phyloP scores from a whole-genome alignment of 1,140 invertebrate species.

The Dermatophagoides farinae region DNA sequence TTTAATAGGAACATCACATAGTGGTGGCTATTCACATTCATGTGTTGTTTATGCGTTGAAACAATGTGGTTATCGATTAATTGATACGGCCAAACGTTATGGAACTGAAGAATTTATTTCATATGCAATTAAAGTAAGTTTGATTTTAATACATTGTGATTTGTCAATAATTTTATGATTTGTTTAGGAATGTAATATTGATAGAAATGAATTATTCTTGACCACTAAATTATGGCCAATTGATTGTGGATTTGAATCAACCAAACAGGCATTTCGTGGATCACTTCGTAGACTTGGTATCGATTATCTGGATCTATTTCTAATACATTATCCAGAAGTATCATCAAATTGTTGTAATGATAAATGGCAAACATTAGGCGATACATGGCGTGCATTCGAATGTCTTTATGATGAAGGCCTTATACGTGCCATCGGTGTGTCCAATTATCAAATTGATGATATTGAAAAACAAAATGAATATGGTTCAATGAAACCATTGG shows the following conservation, averaged over 20 bases:
- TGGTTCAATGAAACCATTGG: conserved; percentile 22
- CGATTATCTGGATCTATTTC: conserved; percentile 26
- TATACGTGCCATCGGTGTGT: conserved; percentile 25
- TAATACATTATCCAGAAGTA: conserved; percentile 27
- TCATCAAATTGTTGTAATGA: conserved; percentile 19
- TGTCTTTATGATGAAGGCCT: conserved; percentile 24
- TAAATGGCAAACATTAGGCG: conserved; percentile 21
- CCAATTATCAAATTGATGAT: conserved; percentile 26
- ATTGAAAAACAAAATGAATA: conserved; percentile 23
- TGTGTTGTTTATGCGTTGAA: conserved; percentile 26
- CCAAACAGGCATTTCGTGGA: conserved; percentile 21
- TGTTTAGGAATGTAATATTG: conserved; percentile 17
- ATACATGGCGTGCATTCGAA: conserved; percentile 27
- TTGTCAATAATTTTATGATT: background rate
- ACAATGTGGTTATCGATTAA: conserved; percentile 53
- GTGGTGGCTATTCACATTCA: conserved; percentile 27
- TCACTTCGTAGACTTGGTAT: conserved; percentile 24
- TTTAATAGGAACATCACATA: conserved; percentile 27
- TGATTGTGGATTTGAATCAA: conserved; percentile 24
- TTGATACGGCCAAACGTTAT: conserved; percentile 72
- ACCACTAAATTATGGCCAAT: conserved; percentile 27
- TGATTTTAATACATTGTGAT: background rate
- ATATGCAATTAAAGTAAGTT: conserved; percentile 36
- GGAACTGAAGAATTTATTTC: conserved; percentile 67
- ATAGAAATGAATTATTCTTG: conserved; percentile 24